Base-by-base conservation (phyloP, 2,113 vertebrate species). In the Amia ocellicauda region DNA sequence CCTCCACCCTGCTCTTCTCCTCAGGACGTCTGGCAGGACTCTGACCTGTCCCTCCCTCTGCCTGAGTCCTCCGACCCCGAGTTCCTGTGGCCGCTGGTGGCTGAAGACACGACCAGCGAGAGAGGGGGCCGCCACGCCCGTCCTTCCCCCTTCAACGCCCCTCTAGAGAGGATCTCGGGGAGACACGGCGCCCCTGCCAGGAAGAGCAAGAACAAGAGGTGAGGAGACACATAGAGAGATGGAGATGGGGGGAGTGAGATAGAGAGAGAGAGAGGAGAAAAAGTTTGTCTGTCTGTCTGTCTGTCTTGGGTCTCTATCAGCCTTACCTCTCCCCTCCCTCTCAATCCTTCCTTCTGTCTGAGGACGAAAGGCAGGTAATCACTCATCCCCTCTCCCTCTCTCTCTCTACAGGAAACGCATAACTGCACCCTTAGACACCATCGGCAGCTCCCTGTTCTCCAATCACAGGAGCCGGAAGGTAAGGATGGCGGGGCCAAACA, bases 141-240 rank as follows among this genome's bases (percentile, higher is more conserved):
- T 13, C 56, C 75, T 0, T 69, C 74, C 11, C 17, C 66, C 10
- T 28, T 67, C 42, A 31, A 74, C 3, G 2, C 45, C 20, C 60
- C 74, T 0, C 68, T 80, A 23, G 79, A 83, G 36, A 67, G 63
- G 8, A n/a, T 78, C 23, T 65, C 74, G 2, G 54, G 56, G 24
- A 75, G 73, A n/a, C 63, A 64, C 51, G 78, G 47, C 66, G 70
- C 71, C 41, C 56, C 68, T 23, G 69, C 70, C 1, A 75, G 36
- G 2, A 84, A 79, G 68, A 60, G 57, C 62, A 77, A 72, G 2
- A 81, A 86, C 26, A 90, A 86, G 64, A 83, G 82, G 88, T 86
- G 67, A 70, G 69, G 51, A 40, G 9, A 45, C 31, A 2, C 31
- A 36, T 10, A 36, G 11, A 36, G n/a, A n/a, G n/a, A 36, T 11